These are phyloP conservation scores for Rhopalosiphum nymphaeae DNA, from an alignment of 2,888 invertebrate species.

Conservation along the genomic window DNA sequence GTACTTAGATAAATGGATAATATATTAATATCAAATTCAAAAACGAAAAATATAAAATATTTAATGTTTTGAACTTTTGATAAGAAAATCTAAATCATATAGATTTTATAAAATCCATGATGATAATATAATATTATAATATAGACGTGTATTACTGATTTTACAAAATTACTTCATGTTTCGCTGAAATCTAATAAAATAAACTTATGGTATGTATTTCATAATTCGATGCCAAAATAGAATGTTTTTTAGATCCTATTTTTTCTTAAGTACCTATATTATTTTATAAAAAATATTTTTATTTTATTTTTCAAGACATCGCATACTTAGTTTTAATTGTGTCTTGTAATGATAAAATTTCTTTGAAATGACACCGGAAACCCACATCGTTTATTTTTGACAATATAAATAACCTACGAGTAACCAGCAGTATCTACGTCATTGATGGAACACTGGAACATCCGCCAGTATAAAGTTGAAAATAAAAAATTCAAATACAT, in stretches of 20 bases:
- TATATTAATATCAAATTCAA: not conserved
- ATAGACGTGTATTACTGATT: not conserved
- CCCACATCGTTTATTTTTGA: constrained; percentile 10
- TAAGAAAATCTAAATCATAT: not conserved
- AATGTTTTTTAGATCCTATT: not conserved
- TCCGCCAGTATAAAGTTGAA: not conserved
- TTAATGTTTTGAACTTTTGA: not conserved
- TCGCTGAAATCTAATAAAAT: not conserved
- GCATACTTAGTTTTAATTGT: not conserved
- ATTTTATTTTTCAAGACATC: not conserved
- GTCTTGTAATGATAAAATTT: not conserved
- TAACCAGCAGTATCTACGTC: not conserved
- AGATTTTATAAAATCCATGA: not conserved
- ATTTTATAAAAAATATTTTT: not conserved
- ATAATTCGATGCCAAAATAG: not conserved
- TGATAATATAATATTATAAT: not conserved
- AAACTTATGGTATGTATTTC: not conserved
- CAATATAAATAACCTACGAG: not conserved
- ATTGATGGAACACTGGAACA: not conserved
- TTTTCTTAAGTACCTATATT: not conserved
- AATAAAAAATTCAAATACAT: not conserved
- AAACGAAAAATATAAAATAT: not conserved
- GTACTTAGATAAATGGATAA: not conserved
- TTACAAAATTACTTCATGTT: not conserved
- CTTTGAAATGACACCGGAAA: constrained; percentile 44